A percentile compares a stretch with the other conserved stretches of the same genome.
phyloP scores from a whole-genome alignment of 1,140 invertebrate species.

The Cotesia chilonis region DNA sequence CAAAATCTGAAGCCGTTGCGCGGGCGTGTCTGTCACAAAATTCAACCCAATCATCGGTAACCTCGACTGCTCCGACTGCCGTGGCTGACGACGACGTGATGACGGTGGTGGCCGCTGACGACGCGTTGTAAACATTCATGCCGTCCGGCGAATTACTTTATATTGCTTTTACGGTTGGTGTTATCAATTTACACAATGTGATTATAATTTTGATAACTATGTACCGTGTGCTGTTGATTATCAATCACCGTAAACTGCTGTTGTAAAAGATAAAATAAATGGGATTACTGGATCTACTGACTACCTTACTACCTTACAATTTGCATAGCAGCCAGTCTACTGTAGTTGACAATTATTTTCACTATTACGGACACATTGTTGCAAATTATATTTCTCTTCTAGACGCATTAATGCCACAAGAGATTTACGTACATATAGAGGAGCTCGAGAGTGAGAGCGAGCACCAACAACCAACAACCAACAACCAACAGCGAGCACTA shows the following conservation, averaged over 20 bases:
- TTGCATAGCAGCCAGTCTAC: too few relatives aligned
- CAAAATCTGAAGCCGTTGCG: slow-evolving; percentile 84
- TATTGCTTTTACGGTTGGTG: not conserved
- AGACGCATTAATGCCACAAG: too few relatives aligned
- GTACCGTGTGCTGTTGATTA: too few relatives aligned
- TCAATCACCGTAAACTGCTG: too few relatives aligned
- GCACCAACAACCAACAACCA: too few relatives aligned
- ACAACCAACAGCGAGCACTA: too few relatives aligned
- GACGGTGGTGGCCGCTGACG: slow-evolving; percentile 41
- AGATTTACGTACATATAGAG: slow-evolving; percentile 25
- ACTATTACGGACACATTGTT: slow-evolving; percentile 24
- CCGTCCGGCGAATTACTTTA: slow-evolving; percentile 25
- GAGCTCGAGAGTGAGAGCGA: too few relatives aligned
- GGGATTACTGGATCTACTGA: too few relatives aligned
- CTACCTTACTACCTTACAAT: too few relatives aligned
- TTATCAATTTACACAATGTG: not conserved
- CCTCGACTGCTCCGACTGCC: slow-evolving; percentile 51
- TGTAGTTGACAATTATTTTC: too few relatives aligned
- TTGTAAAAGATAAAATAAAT: not conserved
- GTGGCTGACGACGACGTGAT: slow-evolving; percentile 5
- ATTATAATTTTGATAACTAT: not conserved
- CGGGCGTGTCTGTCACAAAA: slow-evolving; percentile 90
- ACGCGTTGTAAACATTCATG: slow-evolving; percentile 50
- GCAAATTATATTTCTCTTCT: too few relatives aligned
- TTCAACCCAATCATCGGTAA: slow-evolving; percentile 75